A percentile compares a stretch with the other conserved stretches of the same genome.
phyloP scores from a whole-genome alignment of 1,140 invertebrate species.

The Drosophila biarmipes region DNA sequence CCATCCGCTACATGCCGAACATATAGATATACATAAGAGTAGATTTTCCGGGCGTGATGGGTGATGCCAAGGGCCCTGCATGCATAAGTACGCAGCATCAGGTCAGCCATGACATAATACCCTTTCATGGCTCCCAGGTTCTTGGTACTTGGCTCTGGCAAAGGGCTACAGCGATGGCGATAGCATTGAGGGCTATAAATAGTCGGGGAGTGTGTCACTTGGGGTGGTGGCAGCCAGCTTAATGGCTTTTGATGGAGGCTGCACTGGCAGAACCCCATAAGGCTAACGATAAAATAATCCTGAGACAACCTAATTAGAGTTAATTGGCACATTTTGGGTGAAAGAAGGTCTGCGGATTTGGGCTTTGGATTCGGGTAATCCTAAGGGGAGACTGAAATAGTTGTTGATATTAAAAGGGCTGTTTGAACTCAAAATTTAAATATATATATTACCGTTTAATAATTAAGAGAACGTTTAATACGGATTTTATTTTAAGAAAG shows the following conservation, averaged over 20 bases:
- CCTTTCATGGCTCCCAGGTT: conserved; percentile 63
- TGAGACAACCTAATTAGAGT: neutral
- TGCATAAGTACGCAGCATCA: conserved; percentile 30
- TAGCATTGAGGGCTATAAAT: conserved; percentile 70
- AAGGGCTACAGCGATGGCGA: conserved; percentile 8
- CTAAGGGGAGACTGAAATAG: no score
- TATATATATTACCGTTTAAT: no score
- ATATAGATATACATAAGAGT: conserved; percentile 7
- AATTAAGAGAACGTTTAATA: no score
- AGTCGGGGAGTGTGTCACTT: conserved; percentile 54
- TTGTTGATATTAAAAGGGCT: neutral
- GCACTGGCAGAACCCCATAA: conserved; percentile 7
- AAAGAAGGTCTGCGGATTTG: neutral
- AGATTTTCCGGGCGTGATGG: neutral
- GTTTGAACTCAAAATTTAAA: neutral
- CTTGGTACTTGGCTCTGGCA: neutral
- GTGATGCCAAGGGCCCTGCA: neutral
- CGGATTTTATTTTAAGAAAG: no score
- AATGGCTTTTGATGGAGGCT: conserved; percentile 19
- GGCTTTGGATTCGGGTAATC: neutral
- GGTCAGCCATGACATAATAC: conserved; percentile 80
- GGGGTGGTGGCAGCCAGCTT: conserved; percentile 32
- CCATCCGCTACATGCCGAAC: neutral
- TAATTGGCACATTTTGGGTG: neutral
- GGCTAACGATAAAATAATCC: conserved; percentile 2